Conservation (phyloP, 1,140 invertebrate species). For the Papilio helenus region DNA sequence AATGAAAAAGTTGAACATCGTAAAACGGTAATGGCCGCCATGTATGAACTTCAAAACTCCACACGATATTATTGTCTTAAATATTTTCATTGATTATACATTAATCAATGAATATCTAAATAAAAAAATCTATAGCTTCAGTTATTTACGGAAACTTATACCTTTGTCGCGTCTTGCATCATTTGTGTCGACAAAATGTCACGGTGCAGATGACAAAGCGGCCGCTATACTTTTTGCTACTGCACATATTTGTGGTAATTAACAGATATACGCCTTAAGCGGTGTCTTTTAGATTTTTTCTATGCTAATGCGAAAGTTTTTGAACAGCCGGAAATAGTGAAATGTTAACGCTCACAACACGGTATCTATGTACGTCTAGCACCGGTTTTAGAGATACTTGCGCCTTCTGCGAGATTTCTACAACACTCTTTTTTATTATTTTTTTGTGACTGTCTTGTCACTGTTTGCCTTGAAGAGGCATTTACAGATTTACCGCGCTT, state of each 20-base stretch:
- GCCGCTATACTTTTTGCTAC: conserved; percentile 12
- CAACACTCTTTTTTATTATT: too few species aligned
- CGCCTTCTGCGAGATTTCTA: too few species aligned
- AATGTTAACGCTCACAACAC: background rate
- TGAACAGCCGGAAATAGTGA: conserved; percentile 20
- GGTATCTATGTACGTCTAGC: background rate
- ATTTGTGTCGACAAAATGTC: conserved; percentile 29
- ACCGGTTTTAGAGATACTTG: background rate
- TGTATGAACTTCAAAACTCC: too few species aligned
- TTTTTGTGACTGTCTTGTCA: too few species aligned
- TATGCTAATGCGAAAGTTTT: conserved; percentile 1
- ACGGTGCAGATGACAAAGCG: background rate
- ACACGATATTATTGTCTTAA: too few species aligned
- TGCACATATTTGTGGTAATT: conserved; percentile 34
- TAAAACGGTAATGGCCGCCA: too few species aligned
- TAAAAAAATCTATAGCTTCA: background rate
- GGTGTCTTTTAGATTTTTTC: conserved; percentile 19
- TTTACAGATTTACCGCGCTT: too few species aligned
- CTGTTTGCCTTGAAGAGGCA: too few species aligned
- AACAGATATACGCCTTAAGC: conserved; percentile 34
- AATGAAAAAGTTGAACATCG: too few species aligned
- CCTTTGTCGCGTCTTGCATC: conserved; percentile 29
- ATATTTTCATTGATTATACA: too few species aligned
- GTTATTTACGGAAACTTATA: background rate
- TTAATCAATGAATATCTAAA: background rate